Conservation (phyloP, 2,797 vertebrate species). For the Spinus pinus region DNA sequence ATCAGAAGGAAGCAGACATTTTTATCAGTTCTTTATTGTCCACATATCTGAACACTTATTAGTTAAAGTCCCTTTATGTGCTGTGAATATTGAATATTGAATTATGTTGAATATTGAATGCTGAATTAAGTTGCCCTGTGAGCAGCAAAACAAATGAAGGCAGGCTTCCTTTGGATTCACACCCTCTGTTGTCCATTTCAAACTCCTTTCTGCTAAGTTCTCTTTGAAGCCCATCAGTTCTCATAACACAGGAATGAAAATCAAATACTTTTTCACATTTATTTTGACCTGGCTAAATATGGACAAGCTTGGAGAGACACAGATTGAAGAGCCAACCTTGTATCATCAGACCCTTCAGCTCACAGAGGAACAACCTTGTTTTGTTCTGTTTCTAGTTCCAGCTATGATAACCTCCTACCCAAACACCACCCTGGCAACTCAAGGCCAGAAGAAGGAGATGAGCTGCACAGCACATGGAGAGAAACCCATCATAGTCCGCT, state of each 20-base stretch:
- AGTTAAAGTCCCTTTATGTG: not conserved
- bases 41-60: not conserved
- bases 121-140: not conserved
- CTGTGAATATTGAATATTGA: not conserved
- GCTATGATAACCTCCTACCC: conserved; percentile 99
- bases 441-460: conserved; percentile 97
- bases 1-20: not conserved
- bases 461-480: conserved; percentile 95
- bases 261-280: not conserved
- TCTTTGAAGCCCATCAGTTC: not conserved
- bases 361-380: not conserved
- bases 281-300: not conserved
- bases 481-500: conserved; percentile 98
- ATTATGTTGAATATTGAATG: not conserved
- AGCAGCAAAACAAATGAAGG: not conserved
- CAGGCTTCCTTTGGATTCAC: not conserved
- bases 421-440: conserved; percentile 95
- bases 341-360: not conserved
- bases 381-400: conserved; percentile 81
- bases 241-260: not conserved
- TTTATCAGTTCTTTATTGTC: not conserved
- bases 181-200: not conserved
- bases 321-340: not conserved
- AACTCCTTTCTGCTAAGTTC: not conserved
- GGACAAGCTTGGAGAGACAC: not conserved